Base-by-base conservation (phyloP, 2,113 vertebrate genomes). In the Psammodynastes pulverulentus region DNA sequence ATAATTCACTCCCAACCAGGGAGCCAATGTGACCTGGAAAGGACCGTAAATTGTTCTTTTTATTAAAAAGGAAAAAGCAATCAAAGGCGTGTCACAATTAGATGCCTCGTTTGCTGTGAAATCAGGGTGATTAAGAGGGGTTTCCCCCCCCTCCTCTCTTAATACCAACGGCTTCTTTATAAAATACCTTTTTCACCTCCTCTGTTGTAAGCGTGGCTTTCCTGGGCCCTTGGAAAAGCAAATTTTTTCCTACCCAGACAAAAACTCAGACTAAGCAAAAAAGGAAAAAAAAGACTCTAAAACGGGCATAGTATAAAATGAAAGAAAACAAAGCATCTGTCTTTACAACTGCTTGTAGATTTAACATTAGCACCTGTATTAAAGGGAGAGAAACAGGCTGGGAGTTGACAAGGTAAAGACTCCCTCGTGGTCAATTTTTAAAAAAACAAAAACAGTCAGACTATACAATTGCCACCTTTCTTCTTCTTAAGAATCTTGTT, bases 21-120 rank as follows among this genome's bases (percentile, higher is more conserved):
- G 90, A 72, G 84, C n/a, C 48, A 91, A 67, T 89, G 62, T 87
- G 87, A 86, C 85, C 45, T 86, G 85, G 92, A 89, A 48, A 54
- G 39, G 56, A 15, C 89, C 29, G 19, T 56, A 46, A 39, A 58
- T 91, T 91, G 34, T 19, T 0, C 52, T 24, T 72, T 7, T 84
- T 92, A 84, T 79, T 2, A 23, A 21, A 87, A 49, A 58, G 26
- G 19, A 62, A 26, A 26, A 48, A 89, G 29, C 21, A 26, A 24
- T 54, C 84, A 34, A 21, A 24, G 12, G n/a, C 13, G 5, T 51
- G n/a, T 88, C 29, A 19, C 29, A 34, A 62, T 86, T 34, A 39
- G 84, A 49, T 39, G 90, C 84, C n/a, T 49, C 90, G 49, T 86
- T 56, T 58, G 21, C 53, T 48, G 29, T 51, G 84, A 62, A 91